phyloP scores from a whole-genome alignment of 1,140 invertebrate genomes.

The Zaprionus capensis region DNA sequence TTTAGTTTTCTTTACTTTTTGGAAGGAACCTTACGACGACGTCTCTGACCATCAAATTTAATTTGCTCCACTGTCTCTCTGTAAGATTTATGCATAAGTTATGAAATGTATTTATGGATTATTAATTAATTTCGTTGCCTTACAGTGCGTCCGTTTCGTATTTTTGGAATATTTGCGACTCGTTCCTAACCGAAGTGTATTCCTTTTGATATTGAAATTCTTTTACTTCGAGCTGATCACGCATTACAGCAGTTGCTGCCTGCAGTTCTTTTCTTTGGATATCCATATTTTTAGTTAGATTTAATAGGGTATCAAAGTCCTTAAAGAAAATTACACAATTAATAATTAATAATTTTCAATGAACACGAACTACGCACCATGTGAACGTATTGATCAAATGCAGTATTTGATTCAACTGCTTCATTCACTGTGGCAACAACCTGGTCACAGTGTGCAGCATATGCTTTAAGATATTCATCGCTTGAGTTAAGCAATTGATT shows the following conservation, averaged over 20 bases:
- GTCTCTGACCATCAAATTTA: background rate
- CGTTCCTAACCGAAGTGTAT: background rate
- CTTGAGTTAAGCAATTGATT: background rate
- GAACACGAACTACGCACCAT: slow-evolving; percentile 20
- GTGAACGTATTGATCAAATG: slow-evolving; percentile 31
- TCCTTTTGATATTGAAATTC: background rate
- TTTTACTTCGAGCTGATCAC: background rate
- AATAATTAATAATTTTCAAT: background rate
- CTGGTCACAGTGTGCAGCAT: slow-evolving; percentile 24
- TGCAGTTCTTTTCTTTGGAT: background rate
- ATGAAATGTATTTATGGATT: background rate
- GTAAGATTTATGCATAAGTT: background rate
- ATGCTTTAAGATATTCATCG: slow-evolving; percentile 3
- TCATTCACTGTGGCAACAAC: background rate
- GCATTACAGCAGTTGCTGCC: background rate
- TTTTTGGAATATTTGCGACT: background rate
- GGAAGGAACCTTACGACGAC: background rate
- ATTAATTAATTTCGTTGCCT: background rate
- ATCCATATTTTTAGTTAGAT: background rate
- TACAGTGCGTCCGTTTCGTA: background rate
- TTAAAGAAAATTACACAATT: background rate
- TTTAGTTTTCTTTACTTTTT: background rate
- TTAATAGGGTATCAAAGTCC: background rate
- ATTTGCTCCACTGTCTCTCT: background rate
- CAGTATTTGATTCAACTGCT: too few relatives aligned